phyloP scores from a whole-genome alignment of 2,888 invertebrate genomes.

The Cataglyphis altisquamis region DNA sequence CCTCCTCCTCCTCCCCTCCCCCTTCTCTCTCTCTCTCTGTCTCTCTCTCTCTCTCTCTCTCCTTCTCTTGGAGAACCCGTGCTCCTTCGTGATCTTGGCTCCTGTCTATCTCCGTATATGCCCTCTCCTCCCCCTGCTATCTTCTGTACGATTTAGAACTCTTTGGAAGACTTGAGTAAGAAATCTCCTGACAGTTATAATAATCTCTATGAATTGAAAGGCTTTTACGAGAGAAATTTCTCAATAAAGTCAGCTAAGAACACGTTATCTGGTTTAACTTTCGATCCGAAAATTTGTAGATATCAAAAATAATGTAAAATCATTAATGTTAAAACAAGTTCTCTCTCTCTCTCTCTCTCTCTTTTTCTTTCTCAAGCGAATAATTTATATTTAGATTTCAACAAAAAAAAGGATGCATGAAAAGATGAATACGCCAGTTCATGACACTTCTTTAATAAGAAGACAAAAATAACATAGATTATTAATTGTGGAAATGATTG shows the following conservation, averaged over 20 bases:
- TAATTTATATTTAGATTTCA: no score
- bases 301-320: neutral
- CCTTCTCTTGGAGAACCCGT: slow-evolving; percentile 6
- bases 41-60: slow-evolving; percentile 6
- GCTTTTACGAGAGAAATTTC: neutral
- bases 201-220: slow-evolving; percentile 22
- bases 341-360: no score
- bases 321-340: neutral
- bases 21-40: neutral
- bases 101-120: slow-evolving; percentile 22
- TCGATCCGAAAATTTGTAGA: neutral
- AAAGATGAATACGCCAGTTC: neutral
- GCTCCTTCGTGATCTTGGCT: slow-evolving; percentile 34
- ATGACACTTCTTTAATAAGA: neutral
- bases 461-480: neutral
- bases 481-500: neutral
- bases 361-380: no score
- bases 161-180: slow-evolving; percentile 20
- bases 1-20: neutral
- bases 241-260: neutral
- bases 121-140: neutral
- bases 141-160: neutral
- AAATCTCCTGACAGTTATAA: slow-evolving; percentile 19
- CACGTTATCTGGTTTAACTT: neutral
- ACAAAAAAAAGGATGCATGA: neutral